A percentile compares a stretch with the other conserved stretches of the same genome.
Conservation (phyloP, 2,888 invertebrate genomes). For the Allacma fusca region DNA sequence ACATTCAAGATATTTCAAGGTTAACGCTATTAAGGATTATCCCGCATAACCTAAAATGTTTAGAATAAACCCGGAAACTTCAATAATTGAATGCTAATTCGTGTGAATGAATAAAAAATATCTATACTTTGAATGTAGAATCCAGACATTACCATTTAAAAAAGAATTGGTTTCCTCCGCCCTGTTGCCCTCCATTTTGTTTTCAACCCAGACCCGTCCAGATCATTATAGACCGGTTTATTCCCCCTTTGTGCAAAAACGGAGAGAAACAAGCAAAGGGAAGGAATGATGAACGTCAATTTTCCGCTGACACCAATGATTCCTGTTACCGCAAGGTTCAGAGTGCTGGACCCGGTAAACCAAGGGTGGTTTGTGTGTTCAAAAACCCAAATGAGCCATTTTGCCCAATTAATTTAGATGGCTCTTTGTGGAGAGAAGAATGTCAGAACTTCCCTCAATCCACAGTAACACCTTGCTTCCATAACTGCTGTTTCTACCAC, state of each 20-base stretch:
- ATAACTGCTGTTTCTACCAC: background rate
- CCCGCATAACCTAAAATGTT: too few relatives aligned
- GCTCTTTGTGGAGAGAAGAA: background rate
- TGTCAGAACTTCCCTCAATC: background rate
- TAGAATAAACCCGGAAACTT: too few relatives aligned
- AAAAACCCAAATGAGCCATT: background rate
- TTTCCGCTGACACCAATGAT: background rate
- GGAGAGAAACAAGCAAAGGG: background rate
- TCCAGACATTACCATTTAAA: too few relatives aligned
- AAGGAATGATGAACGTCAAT: background rate
- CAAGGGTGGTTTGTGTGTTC: background rate
- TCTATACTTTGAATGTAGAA: too few relatives aligned
- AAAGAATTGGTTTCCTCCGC: background rate
- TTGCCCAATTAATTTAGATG: background rate
- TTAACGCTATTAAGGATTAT: too few relatives aligned
- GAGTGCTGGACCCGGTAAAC: background rate
- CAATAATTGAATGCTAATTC: too few relatives aligned
- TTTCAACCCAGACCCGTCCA: background rate
- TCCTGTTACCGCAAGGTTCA: too few relatives aligned
- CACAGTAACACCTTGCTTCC: background rate
- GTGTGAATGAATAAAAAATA: too few relatives aligned
- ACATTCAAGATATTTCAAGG: too few relatives aligned
- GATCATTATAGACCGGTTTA: background rate
- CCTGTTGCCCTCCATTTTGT: background rate
- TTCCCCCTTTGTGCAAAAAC: background rate